Base-by-base conservation (phyloP, 2,797 vertebrate species). In the Crax fasciolata region DNA sequence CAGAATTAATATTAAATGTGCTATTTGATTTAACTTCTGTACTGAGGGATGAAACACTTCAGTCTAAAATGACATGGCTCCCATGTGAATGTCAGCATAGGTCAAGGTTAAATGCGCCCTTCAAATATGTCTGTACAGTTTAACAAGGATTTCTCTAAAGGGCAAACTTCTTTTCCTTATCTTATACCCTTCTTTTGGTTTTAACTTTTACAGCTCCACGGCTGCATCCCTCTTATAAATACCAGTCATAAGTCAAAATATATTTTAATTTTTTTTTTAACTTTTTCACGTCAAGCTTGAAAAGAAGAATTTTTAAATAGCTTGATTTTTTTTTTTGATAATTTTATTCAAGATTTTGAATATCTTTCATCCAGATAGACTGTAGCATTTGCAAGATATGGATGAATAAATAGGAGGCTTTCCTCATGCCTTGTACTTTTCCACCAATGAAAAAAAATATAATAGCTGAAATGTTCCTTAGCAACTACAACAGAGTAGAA, bases 401-500 rank as follows among this genome's bases (percentile, higher is more conserved):
- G 70, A 48, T 62, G n/a, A 86, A 52, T 88, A 72, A 91, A 86
- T 13, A 7, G 2, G 24, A 73, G 23, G 9, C 27, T 95, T 90
- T 95, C 25, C 39, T 79, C 35, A 76, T 24, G 78, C 11, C 16
- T 62, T 66, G 17, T 68, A 55, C n/a, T 21, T 83, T 84, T 49
- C 62, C 63, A 78, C 4, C n/a, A 54, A 8, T 77, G 11, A 46
- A 74, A 73, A 84, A 30, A 93, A 84, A 76, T 78, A 49, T 52
- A 84, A 67, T 32, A 83, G 66, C 19, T 85, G n/a, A 87, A 93
- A 74, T 76, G 51, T 68, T 59, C 54, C 55, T 81, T 84, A 48
- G 46, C 57, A 67, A 78, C 38, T 35, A 89, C 52, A 75, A 67
- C 71, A 10, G n/a, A 93, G 13, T 89, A 80, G 90, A 97, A 54